phyloP scores from a whole-genome alignment of 2,113 vertebrate genomes.

The Oreochromis tanganicae region DNA sequence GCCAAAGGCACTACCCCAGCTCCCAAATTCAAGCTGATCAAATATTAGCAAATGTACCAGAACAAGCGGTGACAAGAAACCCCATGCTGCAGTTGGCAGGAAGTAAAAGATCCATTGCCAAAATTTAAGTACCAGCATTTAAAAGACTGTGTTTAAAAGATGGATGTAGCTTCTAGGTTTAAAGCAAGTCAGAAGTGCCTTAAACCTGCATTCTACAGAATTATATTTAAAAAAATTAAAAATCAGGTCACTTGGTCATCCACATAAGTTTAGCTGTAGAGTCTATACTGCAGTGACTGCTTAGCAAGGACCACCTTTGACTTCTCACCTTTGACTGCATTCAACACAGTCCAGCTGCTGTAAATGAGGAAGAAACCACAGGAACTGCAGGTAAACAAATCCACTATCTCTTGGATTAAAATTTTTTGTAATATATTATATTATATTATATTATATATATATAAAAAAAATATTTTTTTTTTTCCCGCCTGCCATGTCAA shows the following conservation, averaged over 20 bases:
- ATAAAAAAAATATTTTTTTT: background rate
- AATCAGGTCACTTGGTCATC: background rate
- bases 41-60: background rate
- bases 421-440: no score
- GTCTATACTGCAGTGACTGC: background rate
- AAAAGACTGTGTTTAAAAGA: background rate
- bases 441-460: no score
- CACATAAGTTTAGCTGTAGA: background rate
- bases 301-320: background rate
- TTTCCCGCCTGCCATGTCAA: background rate
- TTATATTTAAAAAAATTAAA: background rate
- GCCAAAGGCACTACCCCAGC: background rate
- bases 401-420: background rate
- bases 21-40: background rate
- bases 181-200: background rate
- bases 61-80: background rate
- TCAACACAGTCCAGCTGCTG: background rate
- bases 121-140: background rate
- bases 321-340: background rate
- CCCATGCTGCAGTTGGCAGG: background rate
- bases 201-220: background rate
- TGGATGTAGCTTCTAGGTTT: background rate
- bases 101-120: background rate
- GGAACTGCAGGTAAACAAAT: background rate
- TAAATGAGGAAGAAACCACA: background rate